A percentile compares a stretch with the other conserved stretches of the same genome.
Evolutionary conservation across 2,888 invertebrate genomes (phyloP).

Genomic region (Cosmopolites sordidus): DNA sequence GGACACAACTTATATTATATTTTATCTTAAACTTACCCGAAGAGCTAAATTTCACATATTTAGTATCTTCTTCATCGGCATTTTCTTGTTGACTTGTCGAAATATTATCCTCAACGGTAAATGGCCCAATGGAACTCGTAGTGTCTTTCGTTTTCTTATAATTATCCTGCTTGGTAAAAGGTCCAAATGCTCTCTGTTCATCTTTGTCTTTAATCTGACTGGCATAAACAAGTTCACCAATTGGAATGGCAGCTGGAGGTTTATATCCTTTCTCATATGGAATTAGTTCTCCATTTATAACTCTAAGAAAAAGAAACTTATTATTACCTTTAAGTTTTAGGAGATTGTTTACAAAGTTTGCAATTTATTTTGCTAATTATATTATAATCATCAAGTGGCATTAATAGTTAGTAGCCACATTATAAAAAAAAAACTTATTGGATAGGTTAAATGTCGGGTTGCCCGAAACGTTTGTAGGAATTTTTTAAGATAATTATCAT

Average conservation of each 20-base stretch:
- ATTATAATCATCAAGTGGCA: too few relatives aligned
- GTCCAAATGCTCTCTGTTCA: constrained; percentile 49
- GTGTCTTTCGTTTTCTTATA: constrained; percentile 47
- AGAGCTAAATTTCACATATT: constrained; percentile 29
- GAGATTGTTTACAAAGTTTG: too few relatives aligned
- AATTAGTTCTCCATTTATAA: constrained; percentile 76
- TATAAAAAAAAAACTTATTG: too few relatives aligned
- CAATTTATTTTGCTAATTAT: too few relatives aligned
- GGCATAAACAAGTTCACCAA: constrained; percentile 56
- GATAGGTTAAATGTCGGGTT: too few relatives aligned
- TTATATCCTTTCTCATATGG: constrained; percentile 69
- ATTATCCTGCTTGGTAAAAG: constrained; percentile 60
- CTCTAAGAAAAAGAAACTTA: constrained; percentile 48
- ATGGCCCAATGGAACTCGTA: constrained; percentile 51
- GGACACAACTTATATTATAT: too few relatives aligned
- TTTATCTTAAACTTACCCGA: constrained; percentile 28
- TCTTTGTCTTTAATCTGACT: constrained; percentile 31
- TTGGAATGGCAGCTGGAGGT: constrained; percentile 59
- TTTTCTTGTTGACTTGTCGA: constrained; percentile 27
- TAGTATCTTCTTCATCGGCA: constrained; percentile 24
- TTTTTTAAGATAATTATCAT: too few relatives aligned
- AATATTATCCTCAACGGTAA: constrained; percentile 57
- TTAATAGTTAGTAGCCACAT: too few relatives aligned
- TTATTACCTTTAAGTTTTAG: too few relatives aligned
- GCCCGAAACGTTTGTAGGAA: too few relatives aligned